Base-by-base conservation (phyloP, 2,113 vertebrate genomes). In the Danionella cerebrum region DNA sequence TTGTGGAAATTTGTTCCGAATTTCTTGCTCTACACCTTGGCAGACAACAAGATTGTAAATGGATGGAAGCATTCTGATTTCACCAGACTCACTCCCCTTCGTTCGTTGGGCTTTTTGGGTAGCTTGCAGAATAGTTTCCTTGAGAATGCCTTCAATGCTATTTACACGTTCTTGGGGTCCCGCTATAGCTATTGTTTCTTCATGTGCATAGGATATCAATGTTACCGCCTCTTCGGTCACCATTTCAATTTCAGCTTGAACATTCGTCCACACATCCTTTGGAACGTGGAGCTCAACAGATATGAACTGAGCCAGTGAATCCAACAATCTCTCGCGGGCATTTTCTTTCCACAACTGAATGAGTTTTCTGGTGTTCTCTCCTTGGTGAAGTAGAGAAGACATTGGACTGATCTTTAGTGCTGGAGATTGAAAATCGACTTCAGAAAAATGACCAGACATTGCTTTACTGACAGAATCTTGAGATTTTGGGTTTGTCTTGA, bases 331-430 rank as follows among this genome's bases (percentile, higher is more conserved):
- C n/a, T n/a, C n/a, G n/a, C n/a, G 81, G 39, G 84, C 88, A 0
- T 76, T 78, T n/a, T 78, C 55, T 8, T 47, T 79, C 95, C 95
- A 98, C 0, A 69, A 57, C 76, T 81, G 88, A 38, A 85, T 65
- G 22, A 87, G 62, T 21, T 3, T 77, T 63, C 22, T 58, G 13
- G 77, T 86, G 11, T 52, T 78, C 57, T 84, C 76, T 12, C 84
- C 87, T 67, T 85, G 78, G 11, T 74, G 75, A 21, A 79, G 79
- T 19, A 95, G 70, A 6, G 81, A 42, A 14, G 75, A 5, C 0
- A 83, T 66, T 13, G 92, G 91, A 47, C 58, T 80, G 67, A 97
- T 71, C 3, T 18, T 77, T 21, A 93, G 79, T 60, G 73, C 3
- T 1, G 79, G 55, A 2, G 76, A 45, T 22, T 24, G 3, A 12